These are phyloP conservation scores for Diaprepes abbreviatus DNA, from an alignment of 2,888 invertebrate genomes.

Conservation along the genomic window DNA sequence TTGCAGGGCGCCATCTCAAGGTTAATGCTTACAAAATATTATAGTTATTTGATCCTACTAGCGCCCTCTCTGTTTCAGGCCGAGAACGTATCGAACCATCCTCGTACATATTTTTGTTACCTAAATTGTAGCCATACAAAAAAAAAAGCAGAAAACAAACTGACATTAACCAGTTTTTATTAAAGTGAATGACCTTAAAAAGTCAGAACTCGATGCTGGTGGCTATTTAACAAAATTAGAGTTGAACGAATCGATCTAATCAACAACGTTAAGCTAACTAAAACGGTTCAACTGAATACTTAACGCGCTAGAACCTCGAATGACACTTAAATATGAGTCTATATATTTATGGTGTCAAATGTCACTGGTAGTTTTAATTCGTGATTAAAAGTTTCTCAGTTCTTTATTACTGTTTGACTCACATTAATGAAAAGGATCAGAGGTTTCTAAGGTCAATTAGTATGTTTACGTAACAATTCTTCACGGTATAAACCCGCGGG, in stretches of 20 bases:
- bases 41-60: no score
- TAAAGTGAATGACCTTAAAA: slow-evolving; percentile 8
- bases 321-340: slow-evolving; percentile 22
- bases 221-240: slow-evolving; percentile 25
- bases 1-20: no score
- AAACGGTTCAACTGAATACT: slow-evolving; percentile 29
- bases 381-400: slow-evolving; percentile 55
- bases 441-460: slow-evolving; percentile 59
- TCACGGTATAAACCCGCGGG: slow-evolving; percentile 10
- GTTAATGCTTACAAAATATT: no score
- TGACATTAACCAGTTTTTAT: slow-evolving; percentile 8
- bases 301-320: slow-evolving; percentile 15
- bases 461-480: slow-evolving; percentile 59
- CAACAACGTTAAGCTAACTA: slow-evolving; percentile 32
- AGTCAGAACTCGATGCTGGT: not conserved
- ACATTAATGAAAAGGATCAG: slow-evolving; percentile 61
- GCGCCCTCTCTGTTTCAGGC: no score
- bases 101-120: no score
- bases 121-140: no score
- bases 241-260: slow-evolving; percentile 31
- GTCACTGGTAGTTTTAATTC: slow-evolving; percentile 57
- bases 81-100: no score
- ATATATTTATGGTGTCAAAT: slow-evolving; percentile 53
- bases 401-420: slow-evolving; percentile 60
- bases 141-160: no score